These are phyloP conservation scores for Promerops cafer DNA, from an alignment of 2,113 vertebrate species.

Conservation along the genomic window DNA sequence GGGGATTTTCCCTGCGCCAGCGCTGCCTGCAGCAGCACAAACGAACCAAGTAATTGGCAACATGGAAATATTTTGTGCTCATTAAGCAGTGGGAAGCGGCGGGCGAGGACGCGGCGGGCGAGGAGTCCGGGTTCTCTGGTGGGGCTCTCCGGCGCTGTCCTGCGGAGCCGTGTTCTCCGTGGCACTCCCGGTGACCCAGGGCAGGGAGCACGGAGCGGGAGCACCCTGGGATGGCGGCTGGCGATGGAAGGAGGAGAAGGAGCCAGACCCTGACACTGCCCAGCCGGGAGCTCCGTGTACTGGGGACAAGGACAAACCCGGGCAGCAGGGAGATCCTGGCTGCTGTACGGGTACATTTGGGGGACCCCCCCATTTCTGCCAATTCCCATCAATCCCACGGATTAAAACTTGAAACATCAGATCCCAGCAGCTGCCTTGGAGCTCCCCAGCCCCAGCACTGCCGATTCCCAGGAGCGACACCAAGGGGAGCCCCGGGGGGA, in stretches of 20 bases:
- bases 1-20: background rate
- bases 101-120: background rate
- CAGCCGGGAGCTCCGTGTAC: fast-evolving
- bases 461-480: background rate
- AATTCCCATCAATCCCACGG: fast-evolving
- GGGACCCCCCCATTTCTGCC: background rate
- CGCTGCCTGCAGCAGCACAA: slow-evolving; percentile 33
- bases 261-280: fast-evolving
- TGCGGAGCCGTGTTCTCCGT: background rate
- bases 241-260: background rate
- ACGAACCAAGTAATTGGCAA: slow-evolving; percentile 66
- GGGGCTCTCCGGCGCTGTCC: background rate
- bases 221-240: background rate
- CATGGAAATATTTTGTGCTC: slow-evolving; percentile 64
- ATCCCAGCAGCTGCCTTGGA: background rate
- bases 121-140: background rate
- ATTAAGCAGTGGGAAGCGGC: slow-evolving; percentile 17
- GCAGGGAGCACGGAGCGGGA: background rate
- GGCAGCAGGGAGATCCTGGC: background rate
- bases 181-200: background rate
- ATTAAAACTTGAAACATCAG: background rate
- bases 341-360: fast-evolving
- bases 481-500: fast-evolving
- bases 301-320: too few species aligned
- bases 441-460: fast-evolving